phyloP scores from a whole-genome alignment of 2,797 vertebrate species.

The Arnoldichthys spilopterus region DNA sequence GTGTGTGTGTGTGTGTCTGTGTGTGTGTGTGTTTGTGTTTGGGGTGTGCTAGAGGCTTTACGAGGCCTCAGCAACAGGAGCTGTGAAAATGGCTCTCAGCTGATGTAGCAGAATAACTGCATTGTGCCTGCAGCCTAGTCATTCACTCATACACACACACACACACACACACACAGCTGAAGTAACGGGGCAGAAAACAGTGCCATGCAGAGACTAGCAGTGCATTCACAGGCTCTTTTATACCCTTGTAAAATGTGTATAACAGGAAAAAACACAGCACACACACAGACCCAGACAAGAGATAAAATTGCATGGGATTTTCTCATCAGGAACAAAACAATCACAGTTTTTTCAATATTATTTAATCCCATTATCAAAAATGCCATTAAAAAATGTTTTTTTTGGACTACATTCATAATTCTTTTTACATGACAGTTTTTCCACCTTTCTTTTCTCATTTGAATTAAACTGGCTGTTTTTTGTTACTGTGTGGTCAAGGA shows the following conservation, averaged over 20 bases:
- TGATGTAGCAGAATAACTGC: conserved; percentile 72
- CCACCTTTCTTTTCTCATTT: no score
- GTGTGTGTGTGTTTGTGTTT: conserved; percentile 34
- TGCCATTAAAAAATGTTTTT: no score
- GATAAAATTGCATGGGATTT: neutral
- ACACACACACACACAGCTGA: conserved; percentile 36
- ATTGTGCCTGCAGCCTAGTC: conserved; percentile 35
- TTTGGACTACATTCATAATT: no score
- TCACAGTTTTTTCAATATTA: no score
- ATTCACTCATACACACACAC: conserved; percentile 55
- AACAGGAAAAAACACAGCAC: neutral
- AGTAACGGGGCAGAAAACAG: conserved; percentile 32
- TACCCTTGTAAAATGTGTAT: conserved; percentile 30
- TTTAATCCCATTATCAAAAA: no score
- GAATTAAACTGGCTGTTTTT: no score
- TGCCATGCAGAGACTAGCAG: conserved; percentile 36
- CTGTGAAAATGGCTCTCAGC: conserved; percentile 75
- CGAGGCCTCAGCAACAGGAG: conserved; percentile 77
- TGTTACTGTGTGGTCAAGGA: no score
- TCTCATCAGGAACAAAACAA: neutral
- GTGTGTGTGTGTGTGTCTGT: conserved; percentile 42
- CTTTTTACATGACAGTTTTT: no score
- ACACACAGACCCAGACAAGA: neutral
- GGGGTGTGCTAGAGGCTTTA: conserved; percentile 63
- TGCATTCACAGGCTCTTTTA: conserved; percentile 43